phyloP scores from a whole-genome alignment of 2,797 vertebrate species.

The Helostoma temminkii region DNA sequence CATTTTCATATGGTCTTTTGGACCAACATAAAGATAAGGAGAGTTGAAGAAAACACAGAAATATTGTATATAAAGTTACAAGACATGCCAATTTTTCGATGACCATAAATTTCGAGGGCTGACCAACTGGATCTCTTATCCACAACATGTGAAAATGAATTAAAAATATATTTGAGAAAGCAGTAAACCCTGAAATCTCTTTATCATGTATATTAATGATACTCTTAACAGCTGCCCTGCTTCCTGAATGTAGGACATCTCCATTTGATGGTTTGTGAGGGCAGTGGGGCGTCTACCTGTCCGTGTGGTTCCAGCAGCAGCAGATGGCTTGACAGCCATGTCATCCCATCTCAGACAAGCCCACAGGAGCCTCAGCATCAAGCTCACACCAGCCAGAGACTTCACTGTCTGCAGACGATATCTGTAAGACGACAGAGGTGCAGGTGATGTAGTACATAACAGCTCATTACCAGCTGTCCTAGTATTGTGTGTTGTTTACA shows the following conservation, averaged over 20 bases:
- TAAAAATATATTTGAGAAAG: not conserved
- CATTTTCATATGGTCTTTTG: slow-evolving; percentile 4
- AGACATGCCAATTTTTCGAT: not conserved
- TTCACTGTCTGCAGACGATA: slow-evolving; percentile 97
- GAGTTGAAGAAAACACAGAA: not conserved
- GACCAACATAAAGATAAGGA: not conserved
- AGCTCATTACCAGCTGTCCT: not conserved
- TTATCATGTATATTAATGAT: no score
- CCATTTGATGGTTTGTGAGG: not conserved
- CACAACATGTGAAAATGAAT: not conserved
- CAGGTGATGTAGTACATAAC: no score
- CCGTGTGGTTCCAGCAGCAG: slow-evolving; percentile 92
- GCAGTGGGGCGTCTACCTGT: slow-evolving; percentile 86
- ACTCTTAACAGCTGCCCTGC: not conserved
- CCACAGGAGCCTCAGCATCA: slow-evolving; percentile 96
- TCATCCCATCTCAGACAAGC: slow-evolving; percentile 97
- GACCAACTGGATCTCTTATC: not conserved
- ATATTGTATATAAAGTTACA: not conserved
- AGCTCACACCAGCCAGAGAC: slow-evolving; percentile 94
- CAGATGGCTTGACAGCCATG: slow-evolving; percentile 97
- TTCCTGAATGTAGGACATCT: not conserved
- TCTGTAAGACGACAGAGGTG: slow-evolving; percentile 71
- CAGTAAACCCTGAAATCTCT: no score
- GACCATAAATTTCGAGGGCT: not conserved
- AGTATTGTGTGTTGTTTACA: not conserved